Percentiles rank a stretch among this genome's conserved stretches.
These are phyloP conservation scores for Myotis daubentonii DNA, from an alignment of 2,797 vertebrate species.

Conservation along the genomic window DNA sequence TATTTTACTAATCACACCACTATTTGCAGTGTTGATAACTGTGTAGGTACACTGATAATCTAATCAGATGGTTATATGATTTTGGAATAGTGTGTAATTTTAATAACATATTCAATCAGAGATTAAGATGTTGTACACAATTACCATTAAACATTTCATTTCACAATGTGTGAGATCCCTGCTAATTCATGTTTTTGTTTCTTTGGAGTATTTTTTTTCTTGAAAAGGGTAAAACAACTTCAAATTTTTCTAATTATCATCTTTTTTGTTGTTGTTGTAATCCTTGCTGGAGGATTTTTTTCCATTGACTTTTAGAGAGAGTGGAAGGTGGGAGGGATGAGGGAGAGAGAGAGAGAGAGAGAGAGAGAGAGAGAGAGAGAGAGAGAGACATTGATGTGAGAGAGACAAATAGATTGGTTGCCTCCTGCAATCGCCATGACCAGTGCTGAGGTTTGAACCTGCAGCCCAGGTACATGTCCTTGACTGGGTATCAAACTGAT, in stretches of 20 bases:
- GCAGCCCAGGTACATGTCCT: too few species aligned
- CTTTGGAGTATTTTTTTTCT: neutral
- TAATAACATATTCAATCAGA: neutral
- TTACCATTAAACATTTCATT: neutral
- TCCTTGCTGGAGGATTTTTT: too few species aligned
- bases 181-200: neutral
- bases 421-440: too few species aligned
- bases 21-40: constrained; percentile 2
- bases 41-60: neutral
- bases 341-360: too few species aligned
- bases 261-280: neutral
- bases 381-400: too few species aligned
- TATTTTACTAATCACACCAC: constrained; percentile 32
- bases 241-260: neutral
- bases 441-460: too few species aligned
- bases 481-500: too few species aligned
- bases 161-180: neutral
- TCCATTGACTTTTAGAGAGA: too few species aligned
- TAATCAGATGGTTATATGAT: constrained; percentile 9
- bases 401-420: too few species aligned
- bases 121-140: neutral
- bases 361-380: too few species aligned
- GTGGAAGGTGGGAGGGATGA: too few species aligned
- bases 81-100: constrained; percentile 1
- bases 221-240: neutral